These are phyloP conservation scores for Cataglyphis albicans DNA, from an alignment of 2,888 invertebrate species.

Conservation along the genomic window DNA sequence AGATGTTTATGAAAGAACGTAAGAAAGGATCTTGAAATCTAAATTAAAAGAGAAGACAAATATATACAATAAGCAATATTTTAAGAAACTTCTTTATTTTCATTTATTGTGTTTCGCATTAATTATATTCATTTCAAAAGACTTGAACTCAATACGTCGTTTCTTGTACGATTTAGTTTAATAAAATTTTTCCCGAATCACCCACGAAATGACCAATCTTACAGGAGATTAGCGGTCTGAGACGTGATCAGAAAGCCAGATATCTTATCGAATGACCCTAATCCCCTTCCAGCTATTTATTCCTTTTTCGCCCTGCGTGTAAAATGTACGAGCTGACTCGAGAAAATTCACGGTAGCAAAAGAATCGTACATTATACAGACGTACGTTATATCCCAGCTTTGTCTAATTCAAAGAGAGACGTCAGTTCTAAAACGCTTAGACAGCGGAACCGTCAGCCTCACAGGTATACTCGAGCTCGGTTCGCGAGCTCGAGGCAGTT, in stretches of 20 bases:
- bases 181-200: conserved; percentile 13
- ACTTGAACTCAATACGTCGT: background rate
- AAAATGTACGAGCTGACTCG: conserved; percentile 4
- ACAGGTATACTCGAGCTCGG: background rate
- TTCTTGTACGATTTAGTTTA: background rate
- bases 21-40: background rate
- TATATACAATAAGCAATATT: background rate
- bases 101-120: background rate
- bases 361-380: background rate
- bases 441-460: conserved; percentile 19
- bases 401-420: background rate
- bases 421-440: conserved; percentile 28
- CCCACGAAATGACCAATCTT: conserved; percentile 18
- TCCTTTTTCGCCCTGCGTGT: background rate
- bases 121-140: background rate
- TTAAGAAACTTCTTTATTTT: background rate
- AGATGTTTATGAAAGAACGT: background rate
- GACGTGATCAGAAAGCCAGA: conserved; percentile 23
- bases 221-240: background rate
- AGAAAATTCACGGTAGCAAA: background rate
- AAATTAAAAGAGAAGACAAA: background rate
- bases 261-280: conserved; percentile 29
- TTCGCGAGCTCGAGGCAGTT: conserved; percentile 13
- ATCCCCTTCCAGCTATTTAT: conserved; percentile 11
- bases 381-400: background rate